Conservation (phyloP, 2,113 vertebrate species). For the Phoenicopterus ruber region DNA sequence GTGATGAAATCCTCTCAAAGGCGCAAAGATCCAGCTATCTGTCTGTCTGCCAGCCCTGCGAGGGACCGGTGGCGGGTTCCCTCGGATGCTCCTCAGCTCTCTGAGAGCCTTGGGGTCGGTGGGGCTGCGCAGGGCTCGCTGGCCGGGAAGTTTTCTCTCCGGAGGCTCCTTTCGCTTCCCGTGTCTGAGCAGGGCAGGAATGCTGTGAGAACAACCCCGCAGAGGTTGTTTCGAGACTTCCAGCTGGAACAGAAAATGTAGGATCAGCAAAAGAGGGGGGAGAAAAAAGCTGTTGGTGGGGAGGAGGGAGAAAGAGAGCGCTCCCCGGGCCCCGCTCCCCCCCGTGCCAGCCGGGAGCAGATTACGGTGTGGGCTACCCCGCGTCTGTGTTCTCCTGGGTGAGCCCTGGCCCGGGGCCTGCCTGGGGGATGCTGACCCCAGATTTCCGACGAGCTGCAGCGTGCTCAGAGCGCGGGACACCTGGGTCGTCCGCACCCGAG, state of each 20-base stretch:
- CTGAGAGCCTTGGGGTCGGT: neutral
- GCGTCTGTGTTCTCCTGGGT: neutral
- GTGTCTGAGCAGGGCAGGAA: neutral
- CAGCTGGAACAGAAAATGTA: slow-evolving; percentile 30
- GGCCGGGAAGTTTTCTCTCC: neutral
- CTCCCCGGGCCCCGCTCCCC: neutral
- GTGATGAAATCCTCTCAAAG: slow-evolving; percentile 27
- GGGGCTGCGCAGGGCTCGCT: neutral
- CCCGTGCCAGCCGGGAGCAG: rapidly evolving
- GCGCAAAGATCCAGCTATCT: neutral
- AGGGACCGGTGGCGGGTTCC: neutral
- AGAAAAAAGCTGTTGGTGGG: neutral
- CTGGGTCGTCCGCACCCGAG: rapidly evolving
- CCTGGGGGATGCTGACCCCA: neutral
- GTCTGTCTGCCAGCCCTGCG: neutral
- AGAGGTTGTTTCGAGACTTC: neutral
- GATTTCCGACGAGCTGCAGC: neutral
- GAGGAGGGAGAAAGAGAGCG: rapidly evolving
- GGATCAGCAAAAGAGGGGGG: neutral
- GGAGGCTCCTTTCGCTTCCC: neutral
- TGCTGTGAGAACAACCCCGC: neutral
- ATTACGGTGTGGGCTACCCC: rapidly evolving
- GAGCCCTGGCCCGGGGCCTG: neutral
- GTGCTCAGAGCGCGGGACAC: rapidly evolving
- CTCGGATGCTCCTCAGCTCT: neutral